phyloP scores from a whole-genome alignment of 1,140 invertebrate genomes.

The Cydia amplana region DNA sequence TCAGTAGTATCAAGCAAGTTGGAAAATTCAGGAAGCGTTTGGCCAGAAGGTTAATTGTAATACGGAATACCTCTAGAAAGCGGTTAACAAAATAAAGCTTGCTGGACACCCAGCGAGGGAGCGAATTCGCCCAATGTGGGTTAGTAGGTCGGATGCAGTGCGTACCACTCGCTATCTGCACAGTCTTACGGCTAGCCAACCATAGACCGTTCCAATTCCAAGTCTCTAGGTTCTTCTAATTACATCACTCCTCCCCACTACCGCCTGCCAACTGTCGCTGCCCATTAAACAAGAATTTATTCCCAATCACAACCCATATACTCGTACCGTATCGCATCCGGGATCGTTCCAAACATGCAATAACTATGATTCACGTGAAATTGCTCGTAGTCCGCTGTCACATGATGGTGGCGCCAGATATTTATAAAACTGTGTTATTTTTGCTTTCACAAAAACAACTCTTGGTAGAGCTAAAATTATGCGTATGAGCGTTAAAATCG shows the following conservation, averaged over 20 bases:
- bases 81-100: constrained; percentile 3
- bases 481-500: background rate
- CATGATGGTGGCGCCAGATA: constrained; percentile 13
- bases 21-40: background rate
- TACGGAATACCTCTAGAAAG: background rate
- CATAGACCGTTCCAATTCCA: background rate
- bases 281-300: constrained; percentile 10
- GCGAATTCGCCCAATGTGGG: constrained; percentile 34
- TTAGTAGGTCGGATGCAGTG: constrained; percentile 37
- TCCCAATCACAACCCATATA: constrained; percentile 4
- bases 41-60: background rate
- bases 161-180: constrained; percentile 16
- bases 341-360: constrained; percentile 21
- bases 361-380: constrained; percentile 16
- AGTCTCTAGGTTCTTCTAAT: constrained; percentile 12
- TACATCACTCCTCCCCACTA: constrained; percentile 8
- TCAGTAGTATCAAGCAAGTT: background rate
- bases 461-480: background rate
- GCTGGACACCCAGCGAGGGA: constrained; percentile 5
- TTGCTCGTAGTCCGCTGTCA: background rate
- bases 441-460: constrained; percentile 14
- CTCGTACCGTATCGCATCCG: background rate
- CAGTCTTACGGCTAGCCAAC: constrained; percentile 11
- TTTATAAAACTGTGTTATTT: constrained; percentile 26
- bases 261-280: constrained; percentile 17